Conservation (phyloP, 2,113 vertebrate genomes). For the Engraulis encrasicolus region DNA sequence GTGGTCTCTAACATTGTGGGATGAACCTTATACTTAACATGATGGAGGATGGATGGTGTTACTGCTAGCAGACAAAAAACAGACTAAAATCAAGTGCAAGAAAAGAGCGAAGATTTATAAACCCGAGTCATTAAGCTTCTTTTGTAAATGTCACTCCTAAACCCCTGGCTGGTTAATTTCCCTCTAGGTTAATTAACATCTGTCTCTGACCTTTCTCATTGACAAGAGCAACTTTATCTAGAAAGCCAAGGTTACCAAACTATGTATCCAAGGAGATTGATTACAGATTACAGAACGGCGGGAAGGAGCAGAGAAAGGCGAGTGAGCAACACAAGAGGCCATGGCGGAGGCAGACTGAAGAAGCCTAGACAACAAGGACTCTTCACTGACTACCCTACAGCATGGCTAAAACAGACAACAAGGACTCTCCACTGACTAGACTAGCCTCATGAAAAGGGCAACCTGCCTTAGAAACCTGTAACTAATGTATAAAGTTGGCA, state of each 20-base stretch:
- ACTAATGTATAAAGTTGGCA: too few relatives aligned
- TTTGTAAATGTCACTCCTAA: constrained; percentile 79
- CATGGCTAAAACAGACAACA: too few relatives aligned
- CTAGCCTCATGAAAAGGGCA: too few relatives aligned
- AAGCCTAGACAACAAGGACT: background rate
- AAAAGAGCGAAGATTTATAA: constrained; percentile 4
- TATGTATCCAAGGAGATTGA: constrained; percentile 76
- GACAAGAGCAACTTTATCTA: constrained; percentile 82
- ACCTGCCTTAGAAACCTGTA: too few relatives aligned
- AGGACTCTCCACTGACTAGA: too few relatives aligned
- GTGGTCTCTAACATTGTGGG: background rate
- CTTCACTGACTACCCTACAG: background rate
- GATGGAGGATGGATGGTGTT: background rate
- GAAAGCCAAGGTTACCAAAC: constrained; percentile 81
- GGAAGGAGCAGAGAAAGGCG: constrained; percentile 44
- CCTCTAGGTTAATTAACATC: constrained; percentile 89
- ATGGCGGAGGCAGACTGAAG: background rate
- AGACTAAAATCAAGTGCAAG: background rate
- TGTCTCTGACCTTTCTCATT: constrained; percentile 80
- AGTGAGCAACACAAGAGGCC: constrained; percentile 21
- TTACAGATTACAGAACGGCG: constrained; percentile 67
- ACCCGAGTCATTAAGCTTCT: constrained; percentile 61
- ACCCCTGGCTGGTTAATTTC: constrained; percentile 83
- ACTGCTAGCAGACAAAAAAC: constrained; percentile 2
- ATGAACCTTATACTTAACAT: background rate